Base-by-base conservation (phyloP, 2,113 vertebrate species). In the Porphyrio hochstetteri region DNA sequence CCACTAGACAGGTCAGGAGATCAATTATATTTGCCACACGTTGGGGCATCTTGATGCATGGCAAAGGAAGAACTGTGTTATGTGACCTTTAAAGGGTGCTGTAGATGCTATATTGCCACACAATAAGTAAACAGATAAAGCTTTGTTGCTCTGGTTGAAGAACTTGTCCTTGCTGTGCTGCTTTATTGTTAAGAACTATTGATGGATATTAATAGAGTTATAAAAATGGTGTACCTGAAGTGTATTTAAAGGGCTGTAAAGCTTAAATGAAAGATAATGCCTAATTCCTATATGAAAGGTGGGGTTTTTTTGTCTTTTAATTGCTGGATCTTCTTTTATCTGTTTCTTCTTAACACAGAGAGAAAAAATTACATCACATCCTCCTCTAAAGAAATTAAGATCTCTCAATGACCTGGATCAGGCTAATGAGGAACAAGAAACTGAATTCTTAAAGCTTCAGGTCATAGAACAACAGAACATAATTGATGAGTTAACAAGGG, bases 361-460 rank as follows among this genome's bases (percentile, higher is more conserved):
- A 98, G 99, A 99, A 94, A 99, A 99, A 97, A 99, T 99, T 53
- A 98, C 98, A 89, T 98, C 98, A 31, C 99, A 99, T 88, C 98
- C 99, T 81, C 99, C 99, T 23, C 85, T 99, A 93, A 99, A 99
- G 97, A 99, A 99, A 92, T 98, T 99, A 72, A 99, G 99, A 97
- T 99, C 99, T 94, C 98, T 99, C 70, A 99, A 99, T 96, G 99
- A 99, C 94, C 97, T 99, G 92, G 99, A 99, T 96, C 99, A 99
- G 97, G 99, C 99, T 52, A 99, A 99, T 6, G 99, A 99, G 93
- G 99, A 99, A 79, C 99, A 99, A 97, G 99, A 99, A 97, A 98
- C 99, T 18, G 99, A 99, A 81, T 99, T 99, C 97, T 98, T 99
- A 83, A 99, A 99, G 92, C 98, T 99, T 95, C 99, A 99, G 93